A percentile compares a stretch with the other conserved stretches of the same genome.
Conservation (phyloP, 2,888 invertebrate genomes). For the Drosophila niveifrons region DNA sequence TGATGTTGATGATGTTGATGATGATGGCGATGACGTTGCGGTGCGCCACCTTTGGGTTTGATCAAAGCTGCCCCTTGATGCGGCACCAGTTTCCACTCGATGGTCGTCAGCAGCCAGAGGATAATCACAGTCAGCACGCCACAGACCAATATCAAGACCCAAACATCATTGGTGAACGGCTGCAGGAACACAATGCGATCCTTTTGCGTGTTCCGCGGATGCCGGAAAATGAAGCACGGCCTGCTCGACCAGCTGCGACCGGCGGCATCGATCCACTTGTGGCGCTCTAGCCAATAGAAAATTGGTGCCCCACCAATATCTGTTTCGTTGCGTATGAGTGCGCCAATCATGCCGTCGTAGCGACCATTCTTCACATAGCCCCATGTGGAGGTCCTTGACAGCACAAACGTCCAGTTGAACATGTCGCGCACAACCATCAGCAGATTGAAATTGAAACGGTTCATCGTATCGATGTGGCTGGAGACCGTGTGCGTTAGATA, state of each 20-base stretch:
- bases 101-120: constrained; percentile 72
- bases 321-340: constrained; percentile 87
- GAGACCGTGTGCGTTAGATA: constrained; percentile 87
- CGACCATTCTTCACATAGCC: constrained; percentile 88
- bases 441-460: constrained; percentile 88
- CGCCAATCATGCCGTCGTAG: constrained; percentile 89
- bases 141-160: constrained; percentile 86
- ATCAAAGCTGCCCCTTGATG: constrained; percentile 59
- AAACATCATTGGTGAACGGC: constrained; percentile 88
- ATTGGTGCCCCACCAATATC: constrained; percentile 90
- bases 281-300: constrained; percentile 88
- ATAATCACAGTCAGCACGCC: constrained; percentile 81
- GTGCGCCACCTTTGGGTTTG: constrained; percentile 69
- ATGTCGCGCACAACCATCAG: constrained; percentile 88
- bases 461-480: constrained; percentile 88
- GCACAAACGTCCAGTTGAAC: constrained; percentile 87
- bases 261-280: constrained; percentile 86
- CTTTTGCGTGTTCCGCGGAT: constrained; percentile 88
- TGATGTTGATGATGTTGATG: constrained; percentile 18
- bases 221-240: constrained; percentile 89
- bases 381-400: constrained; percentile 87
- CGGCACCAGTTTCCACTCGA: constrained; percentile 69
- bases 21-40: constrained; percentile 16
- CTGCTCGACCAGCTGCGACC: constrained; percentile 84
- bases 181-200: constrained; percentile 88